Percentiles rank a stretch among this genome's conserved stretches.
Evolutionary conservation across 2,113 vertebrate species (phyloP).

Genomic region (Cranoglanis bouderius): DNA sequence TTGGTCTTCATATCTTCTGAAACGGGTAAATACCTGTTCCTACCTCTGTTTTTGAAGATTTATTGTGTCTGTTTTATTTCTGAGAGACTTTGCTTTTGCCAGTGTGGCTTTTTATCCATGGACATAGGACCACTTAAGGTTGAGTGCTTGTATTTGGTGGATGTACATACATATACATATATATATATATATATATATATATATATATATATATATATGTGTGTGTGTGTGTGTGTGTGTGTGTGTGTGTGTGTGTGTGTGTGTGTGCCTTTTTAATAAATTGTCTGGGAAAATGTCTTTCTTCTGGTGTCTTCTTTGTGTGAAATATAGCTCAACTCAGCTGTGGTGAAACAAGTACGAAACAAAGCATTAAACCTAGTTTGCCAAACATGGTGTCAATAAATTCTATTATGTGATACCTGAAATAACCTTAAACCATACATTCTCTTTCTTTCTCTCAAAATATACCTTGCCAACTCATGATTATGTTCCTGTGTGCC

Average conservation of each 20-base stretch:
- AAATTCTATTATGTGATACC: neutral
- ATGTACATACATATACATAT: neutral
- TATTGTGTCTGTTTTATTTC: conserved; percentile 31
- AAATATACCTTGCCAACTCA: conserved; percentile 31
- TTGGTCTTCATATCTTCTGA: conserved; percentile 52
- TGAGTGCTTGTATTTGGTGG: conserved; percentile 1
- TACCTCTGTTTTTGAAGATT: conserved; percentile 52
- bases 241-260: conserved; percentile 18
- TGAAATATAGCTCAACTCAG: conserved; percentile 16
- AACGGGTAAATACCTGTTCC: conserved; percentile 52
- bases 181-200: neutral
- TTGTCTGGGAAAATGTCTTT: conserved; percentile 65
- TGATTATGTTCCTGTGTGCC: conserved; percentile 44
- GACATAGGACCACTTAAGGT: conserved; percentile 27
- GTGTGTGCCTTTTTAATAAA: conserved; percentile 69
- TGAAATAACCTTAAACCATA: conserved; percentile 26
- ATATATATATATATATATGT: neutral
- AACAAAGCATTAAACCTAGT: conserved; percentile 22
- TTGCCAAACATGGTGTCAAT: conserved; percentile 12
- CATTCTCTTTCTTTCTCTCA: neutral
- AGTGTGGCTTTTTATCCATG: conserved; percentile 13
- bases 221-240: conserved; percentile 51
- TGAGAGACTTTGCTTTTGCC: conserved; percentile 11
- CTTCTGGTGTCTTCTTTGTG: conserved; percentile 46
- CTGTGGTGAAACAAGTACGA: conserved; percentile 16